A percentile compares a stretch with the other conserved stretches of the same genome.
These are phyloP conservation scores for Drosophila atripex DNA, from an alignment of 2,888 invertebrate genomes.

Conservation along the genomic window DNA sequence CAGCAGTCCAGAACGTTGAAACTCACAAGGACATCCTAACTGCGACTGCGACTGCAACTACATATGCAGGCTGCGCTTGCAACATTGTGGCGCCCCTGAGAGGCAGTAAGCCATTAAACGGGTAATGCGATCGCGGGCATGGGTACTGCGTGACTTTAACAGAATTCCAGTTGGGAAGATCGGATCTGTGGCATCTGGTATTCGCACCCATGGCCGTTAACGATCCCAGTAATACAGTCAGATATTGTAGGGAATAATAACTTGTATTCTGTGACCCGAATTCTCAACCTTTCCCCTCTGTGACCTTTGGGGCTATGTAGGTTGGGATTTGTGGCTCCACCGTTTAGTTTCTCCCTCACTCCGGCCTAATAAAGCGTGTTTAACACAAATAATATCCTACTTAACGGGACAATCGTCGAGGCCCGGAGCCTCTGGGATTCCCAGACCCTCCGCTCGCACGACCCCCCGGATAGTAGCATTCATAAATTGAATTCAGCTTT, in stretches of 20 bases:
- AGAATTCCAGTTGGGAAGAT: constrained; percentile 29
- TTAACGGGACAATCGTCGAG: constrained; percentile 24
- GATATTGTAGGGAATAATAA: too few relatives aligned
- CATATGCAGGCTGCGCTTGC: constrained; percentile 50
- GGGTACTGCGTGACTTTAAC: constrained; percentile 72
- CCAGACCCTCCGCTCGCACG: not conserved
- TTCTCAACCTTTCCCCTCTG: too few relatives aligned
- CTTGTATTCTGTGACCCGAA: too few relatives aligned
- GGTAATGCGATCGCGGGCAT: constrained; percentile 47
- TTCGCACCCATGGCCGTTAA: too few relatives aligned
- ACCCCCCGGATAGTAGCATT: constrained; percentile 2
- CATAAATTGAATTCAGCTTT: constrained; percentile 32
- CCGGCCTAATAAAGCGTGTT: constrained; percentile 34
- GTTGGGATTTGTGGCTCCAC: not conserved
- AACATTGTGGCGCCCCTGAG: constrained; percentile 70
- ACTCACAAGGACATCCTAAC: constrained; percentile 72
- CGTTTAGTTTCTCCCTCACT: constrained; percentile 2
- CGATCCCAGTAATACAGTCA: too few relatives aligned
- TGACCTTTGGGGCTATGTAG: not conserved
- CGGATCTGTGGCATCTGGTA: constrained; percentile 32
- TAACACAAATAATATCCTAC: constrained; percentile 36
- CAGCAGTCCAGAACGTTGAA: constrained; percentile 65
- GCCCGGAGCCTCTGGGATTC: not conserved
- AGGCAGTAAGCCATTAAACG: constrained; percentile 53
- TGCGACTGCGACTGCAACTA: constrained; percentile 11